A percentile compares a stretch with the other conserved stretches of the same genome.
Evolutionary conservation across 2,888 invertebrate species (phyloP).

Genomic region (Himalopsyche kuldschensis): DNA sequence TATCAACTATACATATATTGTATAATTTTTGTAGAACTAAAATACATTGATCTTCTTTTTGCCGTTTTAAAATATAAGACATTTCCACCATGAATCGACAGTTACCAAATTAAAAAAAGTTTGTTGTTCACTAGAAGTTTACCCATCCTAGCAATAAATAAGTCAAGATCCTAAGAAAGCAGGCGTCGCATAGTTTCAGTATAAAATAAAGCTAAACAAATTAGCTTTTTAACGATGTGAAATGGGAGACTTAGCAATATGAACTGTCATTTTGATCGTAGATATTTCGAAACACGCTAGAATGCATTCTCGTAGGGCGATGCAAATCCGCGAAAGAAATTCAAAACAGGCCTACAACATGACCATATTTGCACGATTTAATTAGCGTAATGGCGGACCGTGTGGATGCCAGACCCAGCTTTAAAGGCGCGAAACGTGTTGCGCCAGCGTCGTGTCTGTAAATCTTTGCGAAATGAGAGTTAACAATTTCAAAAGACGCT

Average conservation of each 20-base stretch:
- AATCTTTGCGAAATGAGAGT: background rate
- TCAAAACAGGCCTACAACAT: background rate
- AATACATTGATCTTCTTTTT: too few species aligned
- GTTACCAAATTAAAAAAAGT: too few species aligned
- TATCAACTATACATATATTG: too few species aligned
- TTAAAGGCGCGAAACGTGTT: background rate
- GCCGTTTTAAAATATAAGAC: too few species aligned
- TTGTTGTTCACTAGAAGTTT: too few species aligned
- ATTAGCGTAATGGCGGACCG: background rate
- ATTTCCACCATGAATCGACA: too few species aligned
- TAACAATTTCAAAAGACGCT: background rate
- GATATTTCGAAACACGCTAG: background rate
- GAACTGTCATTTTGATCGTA: background rate
- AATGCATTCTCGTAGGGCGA: background rate
- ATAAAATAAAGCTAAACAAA: too few species aligned
- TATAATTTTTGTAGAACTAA: too few species aligned
- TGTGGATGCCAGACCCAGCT: background rate
- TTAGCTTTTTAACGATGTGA: background rate
- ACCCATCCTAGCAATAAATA: too few species aligned
- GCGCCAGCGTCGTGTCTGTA: background rate
- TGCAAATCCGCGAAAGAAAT: background rate
- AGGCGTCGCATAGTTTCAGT: too few species aligned
- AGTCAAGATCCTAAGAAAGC: too few species aligned
- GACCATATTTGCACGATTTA: background rate
- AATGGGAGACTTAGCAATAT: background rate